Evolutionary conservation across 1,140 invertebrate genomes (phyloP).

Genomic region (Nixonia krombeini): DNA sequence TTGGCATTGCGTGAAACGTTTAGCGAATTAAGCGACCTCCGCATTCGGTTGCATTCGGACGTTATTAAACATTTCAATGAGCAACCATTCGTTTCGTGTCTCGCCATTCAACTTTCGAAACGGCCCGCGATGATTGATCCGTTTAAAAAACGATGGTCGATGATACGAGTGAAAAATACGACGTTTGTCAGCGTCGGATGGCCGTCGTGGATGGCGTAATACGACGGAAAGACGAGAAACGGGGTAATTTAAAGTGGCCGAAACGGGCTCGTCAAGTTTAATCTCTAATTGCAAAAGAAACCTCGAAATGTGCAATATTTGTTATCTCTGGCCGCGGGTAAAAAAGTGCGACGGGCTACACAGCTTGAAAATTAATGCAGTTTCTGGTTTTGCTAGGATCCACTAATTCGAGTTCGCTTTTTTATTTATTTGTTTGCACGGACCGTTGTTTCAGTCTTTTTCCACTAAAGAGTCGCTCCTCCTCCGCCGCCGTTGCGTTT

Average conservation of each 20-base stretch:
- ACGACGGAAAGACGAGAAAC: too few relatives aligned
- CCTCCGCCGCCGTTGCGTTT: conserved; percentile 25
- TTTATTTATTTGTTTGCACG: conserved; percentile 40
- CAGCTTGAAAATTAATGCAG: conserved; percentile 47
- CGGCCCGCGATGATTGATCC: neutral
- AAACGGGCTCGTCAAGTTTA: conserved; percentile 7
- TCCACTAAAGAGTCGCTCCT: conserved; percentile 15
- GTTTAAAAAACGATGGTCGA: too few relatives aligned
- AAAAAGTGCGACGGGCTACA: conserved; percentile 32
- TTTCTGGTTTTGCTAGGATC: conserved; percentile 49
- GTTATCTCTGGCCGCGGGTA: conserved; percentile 5
- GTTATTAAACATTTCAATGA: too few relatives aligned
- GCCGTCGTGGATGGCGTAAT: too few relatives aligned
- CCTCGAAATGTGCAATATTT: too few relatives aligned
- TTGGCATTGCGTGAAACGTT: too few relatives aligned
- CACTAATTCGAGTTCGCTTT: conserved; percentile 45
- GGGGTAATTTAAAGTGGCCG: neutral
- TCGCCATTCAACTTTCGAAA: too few relatives aligned
- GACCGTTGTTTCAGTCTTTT: conserved; percentile 28
- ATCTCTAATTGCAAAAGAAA: neutral
- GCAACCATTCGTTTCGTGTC: too few relatives aligned
- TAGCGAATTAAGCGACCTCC: too few relatives aligned
- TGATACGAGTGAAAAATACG: neutral
- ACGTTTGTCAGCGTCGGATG: too few relatives aligned
- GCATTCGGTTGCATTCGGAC: too few relatives aligned